A percentile compares a stretch with the other conserved stretches of the same genome.
phyloP scores from a whole-genome alignment of 1,140 invertebrate genomes.

The Trichoplusia ni region DNA sequence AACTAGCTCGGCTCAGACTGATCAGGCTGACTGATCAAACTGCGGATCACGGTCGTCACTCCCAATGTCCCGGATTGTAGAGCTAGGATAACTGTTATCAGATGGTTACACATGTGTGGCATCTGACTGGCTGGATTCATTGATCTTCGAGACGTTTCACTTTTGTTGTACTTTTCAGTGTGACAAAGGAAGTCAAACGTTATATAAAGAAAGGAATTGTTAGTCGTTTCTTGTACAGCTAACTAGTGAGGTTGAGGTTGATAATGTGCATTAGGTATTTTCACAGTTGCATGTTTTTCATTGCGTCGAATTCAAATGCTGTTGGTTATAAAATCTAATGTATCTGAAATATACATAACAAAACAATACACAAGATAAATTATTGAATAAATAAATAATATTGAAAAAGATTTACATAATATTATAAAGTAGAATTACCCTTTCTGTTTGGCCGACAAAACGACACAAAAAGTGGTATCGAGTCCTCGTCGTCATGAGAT shows the following conservation, averaged over 20 bases:
- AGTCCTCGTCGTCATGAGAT: constrained; percentile 1
- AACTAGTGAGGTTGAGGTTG: too few relatives aligned
- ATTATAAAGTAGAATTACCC: background rate
- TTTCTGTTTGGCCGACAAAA: background rate
- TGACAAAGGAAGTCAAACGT: too few relatives aligned
- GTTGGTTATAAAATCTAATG: too few relatives aligned
- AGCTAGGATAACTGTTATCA: background rate
- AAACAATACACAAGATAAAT: too few relatives aligned
- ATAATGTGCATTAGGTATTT: too few relatives aligned
- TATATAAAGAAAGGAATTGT: too few relatives aligned
- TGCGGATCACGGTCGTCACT: constrained; percentile 7
- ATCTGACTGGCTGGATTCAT: background rate
- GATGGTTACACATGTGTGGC: background rate
- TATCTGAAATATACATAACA: too few relatives aligned
- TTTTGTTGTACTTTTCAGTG: too few relatives aligned
- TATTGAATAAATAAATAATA: background rate
- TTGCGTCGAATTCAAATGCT: too few relatives aligned
- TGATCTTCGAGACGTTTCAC: too few relatives aligned
- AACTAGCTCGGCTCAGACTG: background rate
- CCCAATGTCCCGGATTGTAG: constrained; percentile 2
- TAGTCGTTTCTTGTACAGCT: too few relatives aligned
- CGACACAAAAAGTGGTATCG: background rate
- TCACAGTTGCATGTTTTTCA: too few relatives aligned
- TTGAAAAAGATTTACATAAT: background rate
- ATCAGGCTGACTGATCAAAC: background rate